Conservation (phyloP, 2,113 vertebrate genomes). For the Phyllostomus hastatus region DNA sequence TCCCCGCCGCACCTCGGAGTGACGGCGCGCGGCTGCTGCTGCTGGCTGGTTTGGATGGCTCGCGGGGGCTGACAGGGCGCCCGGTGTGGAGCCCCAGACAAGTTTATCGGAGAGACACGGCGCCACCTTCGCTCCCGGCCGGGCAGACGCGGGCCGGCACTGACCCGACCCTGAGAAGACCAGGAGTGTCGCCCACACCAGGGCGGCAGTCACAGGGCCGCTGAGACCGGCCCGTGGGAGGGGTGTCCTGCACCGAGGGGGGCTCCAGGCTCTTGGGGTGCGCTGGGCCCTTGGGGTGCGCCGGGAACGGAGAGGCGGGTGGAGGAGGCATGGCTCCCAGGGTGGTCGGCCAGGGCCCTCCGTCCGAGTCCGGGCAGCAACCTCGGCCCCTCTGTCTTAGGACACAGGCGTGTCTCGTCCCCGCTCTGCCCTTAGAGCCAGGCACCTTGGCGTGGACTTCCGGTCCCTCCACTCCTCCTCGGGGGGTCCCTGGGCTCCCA, state of each 20-base stretch:
- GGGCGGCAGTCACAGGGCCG: fast-evolving
- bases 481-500: fast-evolving
- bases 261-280: fast-evolving
- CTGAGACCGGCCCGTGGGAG: fast-evolving
- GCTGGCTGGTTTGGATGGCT: background rate
- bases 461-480: fast-evolving
- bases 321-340: fast-evolving
- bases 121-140: background rate
- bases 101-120: background rate
- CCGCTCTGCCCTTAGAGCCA: fast-evolving
- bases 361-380: fast-evolving
- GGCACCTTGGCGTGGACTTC: fast-evolving
- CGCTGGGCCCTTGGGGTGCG: background rate
- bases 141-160: fast-evolving
- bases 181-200: fast-evolving
- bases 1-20: background rate
- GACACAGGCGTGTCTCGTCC: too few relatives aligned
- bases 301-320: fast-evolving
- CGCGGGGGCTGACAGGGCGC: background rate
- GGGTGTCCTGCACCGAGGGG: fast-evolving
- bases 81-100: fast-evolving
- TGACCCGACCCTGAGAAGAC: fast-evolving
- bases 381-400: background rate
- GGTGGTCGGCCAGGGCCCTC: fast-evolving
- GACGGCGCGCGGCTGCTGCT: background rate